Percentiles rank a stretch among this genome's conserved stretches.
These are phyloP conservation scores for Philypnodon macrostomus DNA, from an alignment of 2,797 vertebrate genomes.

Conservation along the genomic window DNA sequence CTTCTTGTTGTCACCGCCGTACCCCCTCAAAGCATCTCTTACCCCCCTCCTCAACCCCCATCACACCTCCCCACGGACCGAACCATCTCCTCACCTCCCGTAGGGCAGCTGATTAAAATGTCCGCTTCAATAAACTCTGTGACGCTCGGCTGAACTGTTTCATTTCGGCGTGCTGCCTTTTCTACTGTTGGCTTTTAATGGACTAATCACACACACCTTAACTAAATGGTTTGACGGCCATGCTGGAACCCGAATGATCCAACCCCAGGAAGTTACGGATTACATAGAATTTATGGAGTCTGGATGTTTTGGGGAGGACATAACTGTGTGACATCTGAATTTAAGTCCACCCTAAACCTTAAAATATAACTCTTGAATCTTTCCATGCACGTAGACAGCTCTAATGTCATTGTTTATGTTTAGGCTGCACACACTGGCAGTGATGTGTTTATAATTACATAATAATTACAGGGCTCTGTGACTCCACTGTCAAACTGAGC, in stretches of 20 bases:
- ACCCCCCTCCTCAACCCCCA: conserved; percentile 30
- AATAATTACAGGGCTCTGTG: conserved; percentile 11
- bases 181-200: conserved; percentile 43
- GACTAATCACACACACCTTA: conserved; percentile 40
- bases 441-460: conserved; percentile 5
- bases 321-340: background rate
- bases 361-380: too few relatives aligned
- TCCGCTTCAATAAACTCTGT: conserved; percentile 52
- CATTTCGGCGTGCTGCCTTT: conserved; percentile 42
- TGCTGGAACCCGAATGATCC: conserved; percentile 10
- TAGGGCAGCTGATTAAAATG: conserved; percentile 66
- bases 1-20: conserved; percentile 35
- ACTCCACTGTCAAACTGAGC: background rate
- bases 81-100: conserved; percentile 53
- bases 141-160: conserved; percentile 46
- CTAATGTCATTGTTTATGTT: background rate
- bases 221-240: conserved; percentile 26
- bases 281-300: conserved; percentile 12
- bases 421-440: background rate
- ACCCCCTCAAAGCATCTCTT: conserved; percentile 24
- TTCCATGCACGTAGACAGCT: too few relatives aligned
- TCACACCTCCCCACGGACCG: conserved; percentile 39
- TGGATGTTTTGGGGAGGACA: conserved; percentile 2
- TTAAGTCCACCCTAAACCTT: too few relatives aligned
- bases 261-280: conserved; percentile 21